Base-by-base conservation (phyloP, 2,113 vertebrate species). In the Xiphorhynchus elegans region DNA sequence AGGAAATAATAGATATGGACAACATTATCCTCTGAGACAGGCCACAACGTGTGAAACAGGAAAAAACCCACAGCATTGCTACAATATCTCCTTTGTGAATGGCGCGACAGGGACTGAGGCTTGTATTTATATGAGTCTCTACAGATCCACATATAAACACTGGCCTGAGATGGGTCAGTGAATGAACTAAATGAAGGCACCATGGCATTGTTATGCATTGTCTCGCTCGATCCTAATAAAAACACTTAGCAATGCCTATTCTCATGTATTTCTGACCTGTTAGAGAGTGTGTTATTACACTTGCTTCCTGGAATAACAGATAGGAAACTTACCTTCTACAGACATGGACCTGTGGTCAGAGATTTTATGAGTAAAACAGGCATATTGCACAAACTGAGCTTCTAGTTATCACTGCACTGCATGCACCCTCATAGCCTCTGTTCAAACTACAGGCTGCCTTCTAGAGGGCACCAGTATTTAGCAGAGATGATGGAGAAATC, bases 41-140 rank as follows among this genome's bases (percentile, higher is more conserved):
- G 60, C 49, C 24, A 60, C 52, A 23, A 52, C 68, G 79, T 87
- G 79, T 86, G 90, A 90, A 94, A 93, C 76, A 77, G 80, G 76
- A 78, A 94, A 93, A 95, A 84, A 24, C 24, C 18, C 18, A 42
- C 35, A 62, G 35, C 76, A 49, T 25, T 95, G 86, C 92, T 46
- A 40, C 68, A 94, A 94, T 85, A 89, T 76, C 50, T 77, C 56
- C 89, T 97, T 97, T 97, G 96, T 95, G 94, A 95, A 90, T 64
- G 94, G 93, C 86, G 84, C 56, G 91, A 95, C 96, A 92, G 93
- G 89, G 94, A 55, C 92, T 95, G 94, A 92, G 64, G 64, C 44
- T 92, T 95, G 86, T 96, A 47, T 95, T 95, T 96, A 13, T 89
- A 55, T 1, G 29, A 63, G 69, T 86, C 95, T 95, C 76, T 55